Base-by-base conservation (phyloP, 2,888 invertebrate genomes). In the Philereme transversata region DNA sequence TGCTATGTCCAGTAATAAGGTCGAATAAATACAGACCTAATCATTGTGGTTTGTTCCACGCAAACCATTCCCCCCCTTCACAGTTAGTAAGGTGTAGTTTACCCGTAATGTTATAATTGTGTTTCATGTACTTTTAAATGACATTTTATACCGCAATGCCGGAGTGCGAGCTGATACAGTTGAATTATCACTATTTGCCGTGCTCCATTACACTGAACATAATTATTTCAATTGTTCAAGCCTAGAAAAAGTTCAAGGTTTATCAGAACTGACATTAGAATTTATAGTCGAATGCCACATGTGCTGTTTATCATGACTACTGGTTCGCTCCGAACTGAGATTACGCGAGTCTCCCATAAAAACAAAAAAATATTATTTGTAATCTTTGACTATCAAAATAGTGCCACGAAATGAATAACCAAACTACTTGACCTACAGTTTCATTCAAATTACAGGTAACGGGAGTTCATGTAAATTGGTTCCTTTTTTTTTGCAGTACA, bases 71-170 rank as follows among this genome's bases (percentile, higher is more conserved):
- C 10, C 38, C 52, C 44, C 53, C 40, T 45, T 38, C 5, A n/a
- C 45, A 6, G 6, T 6, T 33, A 11, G 22, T 40, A 6, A 41
- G 11, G 43, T 56, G 43, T 34, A 51, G 33, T 40, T 46, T 44
- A 40, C 33, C 8, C 4, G 10, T 35, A 41, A 41, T 33, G 33
- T 41, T 22, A 49, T 34, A 35, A n/a, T 52, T 52, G 46, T 50
- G 49, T 51, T 55, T 55, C 41, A 38, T 46, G 50, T 51, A 38
- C 47, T 75, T 73, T 40, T 40, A 8, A 40, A 40, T 40, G 68
- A 68, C 68, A 73, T 75, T 78, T 76, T 62, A 68, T 74, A 70
- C 75, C 75, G 75, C 78, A 77, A 60, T 79, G 75, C 73, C 62
- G 69, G 53, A 59, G 48, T 62, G 55, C 55, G 38, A 58, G 46